Base-by-base conservation (phyloP, 2,888 invertebrate species). In the Bruchidius siliquastri region DNA sequence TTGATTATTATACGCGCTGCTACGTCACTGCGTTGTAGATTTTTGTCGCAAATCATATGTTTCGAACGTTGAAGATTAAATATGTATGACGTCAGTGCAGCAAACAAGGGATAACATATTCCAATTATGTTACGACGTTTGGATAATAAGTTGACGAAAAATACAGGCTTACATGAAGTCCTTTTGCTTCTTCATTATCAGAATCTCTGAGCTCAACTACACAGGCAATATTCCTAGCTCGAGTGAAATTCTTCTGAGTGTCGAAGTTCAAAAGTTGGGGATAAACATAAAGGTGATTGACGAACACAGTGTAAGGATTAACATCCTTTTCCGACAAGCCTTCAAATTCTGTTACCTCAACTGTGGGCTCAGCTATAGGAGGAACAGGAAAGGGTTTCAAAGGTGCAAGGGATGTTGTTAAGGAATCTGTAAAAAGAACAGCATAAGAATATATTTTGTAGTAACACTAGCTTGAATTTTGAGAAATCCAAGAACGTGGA, bases 201-300 rank as follows among this genome's bases (percentile, higher is more conserved):
- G 91, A 91, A 80, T 97, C 96, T 77, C 95, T 90, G 75, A 99
- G 86, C 85, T 98, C 97, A 20, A 98, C 90, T 32, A 94, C 90
- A 82, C 98, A 97, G 0, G 96, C 94, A 76, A 99, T 96, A 85
- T 99, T 99, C 83, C 99, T 90, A 0, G 99, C 98, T 84, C 97
- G 90, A 0, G 94, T 93, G 83, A 97, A 97, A 81, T 93, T 89
- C 85, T 96, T 97, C 87, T 98, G 97, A 71, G 94, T 93, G 86
- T 97, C 98, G 83, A 96, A 97, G 85, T 92, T 94, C 73, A 98
- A 88, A 73, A 89, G 89, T 79, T 94, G 88, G 0, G 99, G 99
- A 84, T 98, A 96, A 20, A 99, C 93, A 86, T 96, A 99, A 67
- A 99, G 88, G 85, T 97, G 94, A 87, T 99, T 98, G 26, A 93